Conservation (phyloP, 2,113 vertebrate genomes). For the Oxyruncus cristatus region DNA sequence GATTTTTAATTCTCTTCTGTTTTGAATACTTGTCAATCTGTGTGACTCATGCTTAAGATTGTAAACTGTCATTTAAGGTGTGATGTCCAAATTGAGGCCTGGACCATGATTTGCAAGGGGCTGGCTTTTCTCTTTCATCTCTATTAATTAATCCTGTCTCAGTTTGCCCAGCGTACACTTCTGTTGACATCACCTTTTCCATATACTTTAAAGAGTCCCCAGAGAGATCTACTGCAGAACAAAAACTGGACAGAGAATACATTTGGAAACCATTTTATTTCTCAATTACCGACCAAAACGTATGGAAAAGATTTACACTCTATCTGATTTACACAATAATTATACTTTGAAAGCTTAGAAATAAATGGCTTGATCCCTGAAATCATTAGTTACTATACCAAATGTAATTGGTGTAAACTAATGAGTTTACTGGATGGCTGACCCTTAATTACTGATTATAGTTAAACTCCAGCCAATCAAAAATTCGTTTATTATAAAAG, state of each 20-base stretch:
- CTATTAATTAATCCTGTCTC: slow-evolving; percentile 84
- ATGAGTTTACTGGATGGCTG: slow-evolving; percentile 80
- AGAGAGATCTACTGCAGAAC: slow-evolving; percentile 77
- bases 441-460: slow-evolving; percentile 84
- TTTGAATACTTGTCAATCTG: slow-evolving; percentile 66
- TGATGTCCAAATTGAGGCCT: slow-evolving; percentile 65
- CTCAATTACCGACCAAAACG: slow-evolving; percentile 84
- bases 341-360: slow-evolving; percentile 82
- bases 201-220: slow-evolving; percentile 83
- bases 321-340: slow-evolving; percentile 86
- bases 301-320: slow-evolving; percentile 86
- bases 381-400: slow-evolving; percentile 83
- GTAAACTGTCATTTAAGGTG: slow-evolving; percentile 67
- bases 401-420: slow-evolving; percentile 85
- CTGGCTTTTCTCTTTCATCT: slow-evolving; percentile 81
- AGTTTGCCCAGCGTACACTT: slow-evolving; percentile 74
- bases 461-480: slow-evolving; percentile 79
- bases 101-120: slow-evolving; percentile 71
- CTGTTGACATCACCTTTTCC: slow-evolving; percentile 85
- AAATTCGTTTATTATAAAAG: slow-evolving; percentile 74
- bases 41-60: slow-evolving; percentile 42
- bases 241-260: slow-evolving; percentile 81
- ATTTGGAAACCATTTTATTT: slow-evolving; percentile 89
- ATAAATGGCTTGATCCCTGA: slow-evolving; percentile 80
- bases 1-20: slow-evolving; percentile 61